These are phyloP conservation scores for Elegia similella DNA, from an alignment of 2,888 invertebrate species.

Conservation along the genomic window DNA sequence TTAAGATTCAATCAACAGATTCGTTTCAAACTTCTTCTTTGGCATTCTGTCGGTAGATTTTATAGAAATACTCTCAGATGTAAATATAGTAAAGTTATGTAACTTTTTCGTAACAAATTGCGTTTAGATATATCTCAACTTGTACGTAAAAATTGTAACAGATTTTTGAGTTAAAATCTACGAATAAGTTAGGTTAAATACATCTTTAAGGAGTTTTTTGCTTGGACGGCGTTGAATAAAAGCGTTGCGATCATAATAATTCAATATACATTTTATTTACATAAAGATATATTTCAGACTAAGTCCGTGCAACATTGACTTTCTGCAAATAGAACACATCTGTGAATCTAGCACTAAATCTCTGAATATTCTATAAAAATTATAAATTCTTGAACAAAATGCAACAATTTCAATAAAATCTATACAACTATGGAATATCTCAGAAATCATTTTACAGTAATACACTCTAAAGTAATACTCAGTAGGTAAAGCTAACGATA, in stretches of 20 bases:
- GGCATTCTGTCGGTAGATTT: not conserved
- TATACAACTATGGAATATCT: constrained; percentile 71
- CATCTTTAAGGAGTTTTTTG: constrained; percentile 23
- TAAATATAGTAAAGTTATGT: not conserved
- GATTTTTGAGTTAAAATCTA: too few relatives aligned
- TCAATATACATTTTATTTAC: constrained; percentile 22
- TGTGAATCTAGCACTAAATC: constrained; percentile 15
- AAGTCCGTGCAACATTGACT: constrained; percentile 24
- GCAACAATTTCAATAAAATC: constrained; percentile 47
- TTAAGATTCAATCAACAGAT: not conserved
- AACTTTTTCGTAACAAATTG: not conserved
- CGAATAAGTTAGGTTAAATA: too few relatives aligned
- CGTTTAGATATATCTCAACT: not conserved
- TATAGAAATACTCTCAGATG: not conserved
- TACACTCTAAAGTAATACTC: constrained; percentile 74
- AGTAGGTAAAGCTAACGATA: constrained; percentile 80
- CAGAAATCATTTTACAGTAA: constrained; percentile 56
- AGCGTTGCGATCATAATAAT: constrained; percentile 41
- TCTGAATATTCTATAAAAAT: constrained; percentile 23
- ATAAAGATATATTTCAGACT: constrained; percentile 23
- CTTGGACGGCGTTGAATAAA: constrained; percentile 54
- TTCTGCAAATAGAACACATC: constrained; percentile 16
- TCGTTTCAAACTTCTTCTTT: not conserved
- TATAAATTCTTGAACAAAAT: constrained; percentile 36
- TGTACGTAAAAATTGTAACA: not conserved